Base-by-base conservation (phyloP, 2,113 vertebrate species). In the Peromyscus californicus region DNA sequence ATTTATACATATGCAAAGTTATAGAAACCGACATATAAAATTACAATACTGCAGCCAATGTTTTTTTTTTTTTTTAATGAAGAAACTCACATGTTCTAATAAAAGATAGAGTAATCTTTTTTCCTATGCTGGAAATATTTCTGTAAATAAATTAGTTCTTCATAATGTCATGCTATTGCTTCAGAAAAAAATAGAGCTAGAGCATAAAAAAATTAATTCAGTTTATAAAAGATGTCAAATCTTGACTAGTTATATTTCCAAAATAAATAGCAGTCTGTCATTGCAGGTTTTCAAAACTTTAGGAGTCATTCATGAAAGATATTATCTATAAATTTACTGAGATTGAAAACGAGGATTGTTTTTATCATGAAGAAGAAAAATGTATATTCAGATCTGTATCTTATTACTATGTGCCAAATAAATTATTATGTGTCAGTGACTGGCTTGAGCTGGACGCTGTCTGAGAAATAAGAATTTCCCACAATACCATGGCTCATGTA, bases 181-280 rank as follows among this genome's bases (percentile, higher is more conserved):
- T 97, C 67, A 21, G 33, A 84, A 97, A 88, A 88, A 96, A 96
- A 61, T 72, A 2, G 0, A 65, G 79, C 57, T 39, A 91, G 3
- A 42, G 8, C 0, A 63, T 70, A 76, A 95, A 57, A 57, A 96
- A 96, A 82, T 51, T 96, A 97, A 59, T 2, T 61, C 11, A 72
- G 1, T 89, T 96, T 0, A 8, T 21, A 79, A 36, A 90, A 94
- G 54, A 96, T 89, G 74, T 92, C 93, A 83, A 97, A 79, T 0
- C 31, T 33, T 54, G 85, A 72, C 0, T 91, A 61, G 19, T 51
- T 90, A 95, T 94, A 69, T 94, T 86, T 22, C 70, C 72, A 96
- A 98, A 94, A 6, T 63, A 97, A 98, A 82, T 80, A 85, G 95
- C 93, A 0, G 42, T 93, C 72, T 78, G 7, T 92, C 36, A 79